These are phyloP conservation scores for Endomychus coccineus DNA, from an alignment of 2,888 invertebrate species.

Conservation along the genomic window DNA sequence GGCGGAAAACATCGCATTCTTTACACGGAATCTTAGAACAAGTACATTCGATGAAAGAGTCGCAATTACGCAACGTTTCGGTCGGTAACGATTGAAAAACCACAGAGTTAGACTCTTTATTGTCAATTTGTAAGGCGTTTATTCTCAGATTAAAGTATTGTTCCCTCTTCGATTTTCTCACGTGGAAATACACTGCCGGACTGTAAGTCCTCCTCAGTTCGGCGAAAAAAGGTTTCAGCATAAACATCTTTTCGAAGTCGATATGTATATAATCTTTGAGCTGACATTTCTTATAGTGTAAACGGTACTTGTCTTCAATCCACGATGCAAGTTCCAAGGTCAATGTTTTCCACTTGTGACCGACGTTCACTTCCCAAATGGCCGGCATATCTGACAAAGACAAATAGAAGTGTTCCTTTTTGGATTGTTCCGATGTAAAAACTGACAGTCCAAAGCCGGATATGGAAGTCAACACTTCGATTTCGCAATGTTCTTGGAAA, in stretches of 20 bases:
- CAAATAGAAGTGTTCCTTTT: constrained; percentile 62
- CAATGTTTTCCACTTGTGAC: constrained; percentile 70
- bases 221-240: constrained; percentile 80
- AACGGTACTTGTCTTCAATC: constrained; percentile 72
- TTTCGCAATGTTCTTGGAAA: constrained; percentile 60
- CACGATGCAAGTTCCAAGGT: constrained; percentile 71
- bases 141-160: constrained; percentile 60
- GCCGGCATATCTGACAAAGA: constrained; percentile 63
- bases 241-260: constrained; percentile 77
- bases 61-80: constrained; percentile 46
- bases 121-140: constrained; percentile 66
- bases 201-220: constrained; percentile 65
- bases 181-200: constrained; percentile 68
- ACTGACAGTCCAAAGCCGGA: constrained; percentile 59
- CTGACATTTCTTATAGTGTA: constrained; percentile 62
- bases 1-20: constrained; percentile 54
- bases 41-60: constrained; percentile 56
- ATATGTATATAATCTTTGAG: constrained; percentile 72
- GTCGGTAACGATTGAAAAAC: constrained; percentile 45
- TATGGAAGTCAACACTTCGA: constrained; percentile 62
- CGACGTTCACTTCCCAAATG: constrained; percentile 75
- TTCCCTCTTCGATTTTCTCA: constrained; percentile 61
- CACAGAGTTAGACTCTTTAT: constrained; percentile 41
- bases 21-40: constrained; percentile 48
- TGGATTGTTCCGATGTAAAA: constrained; percentile 39